These are phyloP conservation scores for Halictus ligatus DNA, from an alignment of 2,888 invertebrate species.

Conservation along the genomic window DNA sequence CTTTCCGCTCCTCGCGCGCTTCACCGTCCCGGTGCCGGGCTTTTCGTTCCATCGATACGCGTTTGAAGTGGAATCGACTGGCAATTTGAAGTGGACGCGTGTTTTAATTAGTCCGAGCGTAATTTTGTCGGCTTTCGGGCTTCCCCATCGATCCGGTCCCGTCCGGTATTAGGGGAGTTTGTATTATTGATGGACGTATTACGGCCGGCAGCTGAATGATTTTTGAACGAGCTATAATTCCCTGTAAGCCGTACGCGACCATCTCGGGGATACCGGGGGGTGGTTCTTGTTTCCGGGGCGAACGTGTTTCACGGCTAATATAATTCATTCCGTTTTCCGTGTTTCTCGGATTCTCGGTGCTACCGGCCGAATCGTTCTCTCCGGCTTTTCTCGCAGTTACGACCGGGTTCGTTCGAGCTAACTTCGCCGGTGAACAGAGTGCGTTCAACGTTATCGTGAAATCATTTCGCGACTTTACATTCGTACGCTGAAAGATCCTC, in stretches of 20 bases:
- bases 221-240: background rate
- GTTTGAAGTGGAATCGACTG: background rate
- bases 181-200: slow-evolving; percentile 1
- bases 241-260: background rate
- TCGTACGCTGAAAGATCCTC: background rate
- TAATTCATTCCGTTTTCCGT: background rate
- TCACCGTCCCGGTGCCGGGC: background rate
- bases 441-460: background rate
- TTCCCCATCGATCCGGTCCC: slow-evolving; percentile 6
- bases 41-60: background rate
- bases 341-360: background rate
- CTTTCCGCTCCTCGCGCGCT: too few relatives aligned
- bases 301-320: background rate
- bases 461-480: background rate
- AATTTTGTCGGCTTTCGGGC: background rate
- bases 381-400: background rate
- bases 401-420: background rate
- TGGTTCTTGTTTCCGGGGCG: background rate
- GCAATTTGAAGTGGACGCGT: background rate
- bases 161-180: background rate
- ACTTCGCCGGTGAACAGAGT: background rate
- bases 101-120: slow-evolving; percentile 21
- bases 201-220: background rate
- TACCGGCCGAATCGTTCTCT: background rate
- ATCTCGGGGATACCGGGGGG: background rate